Conservation (phyloP, 2,888 invertebrate species). For the Drosophila putrida region DNA sequence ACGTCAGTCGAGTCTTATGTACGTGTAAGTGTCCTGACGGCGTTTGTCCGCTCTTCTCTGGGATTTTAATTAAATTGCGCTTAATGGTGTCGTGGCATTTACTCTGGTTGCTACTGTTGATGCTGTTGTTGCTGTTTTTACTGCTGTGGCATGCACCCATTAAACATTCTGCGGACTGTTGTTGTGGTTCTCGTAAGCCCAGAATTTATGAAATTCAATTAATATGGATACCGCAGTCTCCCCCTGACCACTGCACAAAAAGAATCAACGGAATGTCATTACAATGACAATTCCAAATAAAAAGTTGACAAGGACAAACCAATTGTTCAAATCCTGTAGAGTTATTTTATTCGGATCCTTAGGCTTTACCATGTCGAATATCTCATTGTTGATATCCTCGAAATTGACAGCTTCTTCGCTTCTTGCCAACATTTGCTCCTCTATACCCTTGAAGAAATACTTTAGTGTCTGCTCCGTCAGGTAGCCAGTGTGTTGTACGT, state of each 20-base stretch:
- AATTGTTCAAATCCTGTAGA: slow-evolving; percentile 92
- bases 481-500: slow-evolving; percentile 94
- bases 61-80: slow-evolving; percentile 73
- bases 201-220: slow-evolving; percentile 97
- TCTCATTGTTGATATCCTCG: slow-evolving; percentile 98
- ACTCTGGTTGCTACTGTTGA: slow-evolving; percentile 22
- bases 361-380: slow-evolving; percentile 99
- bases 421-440: slow-evolving; percentile 94
- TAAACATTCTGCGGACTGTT: slow-evolving; percentile 82
- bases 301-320: slow-evolving; percentile 85
- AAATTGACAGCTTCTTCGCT: slow-evolving; percentile 96
- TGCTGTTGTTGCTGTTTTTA: slow-evolving; percentile 3
- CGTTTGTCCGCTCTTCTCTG: slow-evolving; percentile 22
- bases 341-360: slow-evolving; percentile 93
- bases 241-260: slow-evolving; percentile 91
- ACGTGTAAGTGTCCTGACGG: slow-evolving; percentile 16
- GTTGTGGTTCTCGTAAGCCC: slow-evolving; percentile 98
- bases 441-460: slow-evolving; percentile 97
- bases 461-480: slow-evolving; percentile 96
- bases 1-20: slow-evolving; percentile 6
- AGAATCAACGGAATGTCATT: slow-evolving; percentile 15
- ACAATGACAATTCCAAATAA: slow-evolving; percentile 13
- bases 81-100: slow-evolving; percentile 56
- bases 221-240: slow-evolving; percentile 97
- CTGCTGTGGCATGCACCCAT: slow-evolving; percentile 46